These are phyloP conservation scores for Acleris laterana DNA, from an alignment of 2,888 invertebrate species.

Conservation along the genomic window DNA sequence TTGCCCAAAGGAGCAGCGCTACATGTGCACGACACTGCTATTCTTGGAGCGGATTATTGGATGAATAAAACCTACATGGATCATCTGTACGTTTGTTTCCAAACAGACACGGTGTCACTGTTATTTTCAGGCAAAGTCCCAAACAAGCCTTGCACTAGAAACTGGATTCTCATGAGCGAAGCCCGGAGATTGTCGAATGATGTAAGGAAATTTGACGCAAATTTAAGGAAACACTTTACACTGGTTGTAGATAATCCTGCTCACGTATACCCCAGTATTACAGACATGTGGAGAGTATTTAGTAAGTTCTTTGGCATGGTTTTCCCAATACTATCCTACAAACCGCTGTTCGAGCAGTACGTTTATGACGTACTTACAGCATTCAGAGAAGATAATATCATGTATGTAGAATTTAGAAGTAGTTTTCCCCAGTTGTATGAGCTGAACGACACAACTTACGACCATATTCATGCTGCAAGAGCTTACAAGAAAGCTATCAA, in stretches of 20 bases:
- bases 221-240: slow-evolving; percentile 81
- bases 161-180: slow-evolving; percentile 79
- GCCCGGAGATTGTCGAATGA: slow-evolving; percentile 68
- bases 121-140: slow-evolving; percentile 60
- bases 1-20: slow-evolving; percentile 91
- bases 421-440: slow-evolving; percentile 87
- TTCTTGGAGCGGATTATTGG: slow-evolving; percentile 86
- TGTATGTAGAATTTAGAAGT: slow-evolving; percentile 88
- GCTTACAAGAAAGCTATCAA: slow-evolving; percentile 84
- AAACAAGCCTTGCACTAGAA: slow-evolving; percentile 47
- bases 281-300: slow-evolving; percentile 86
- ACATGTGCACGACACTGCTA: slow-evolving; percentile 88
- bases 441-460: slow-evolving; percentile 84
- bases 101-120: slow-evolving; percentile 46
- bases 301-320: slow-evolving; percentile 81
- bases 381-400: slow-evolving; percentile 87
- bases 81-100: slow-evolving; percentile 83
- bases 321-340: slow-evolving; percentile 82
- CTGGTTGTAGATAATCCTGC: slow-evolving; percentile 79
- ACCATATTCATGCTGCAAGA: slow-evolving; percentile 81
- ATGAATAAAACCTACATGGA: slow-evolving; percentile 86
- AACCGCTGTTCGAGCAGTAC: slow-evolving; percentile 87
- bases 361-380: slow-evolving; percentile 86
- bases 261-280: slow-evolving; percentile 75
- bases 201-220: slow-evolving; percentile 74